These are phyloP conservation scores for Galerucella nymphaeae DNA, from an alignment of 2,888 invertebrate genomes.

Conservation along the genomic window DNA sequence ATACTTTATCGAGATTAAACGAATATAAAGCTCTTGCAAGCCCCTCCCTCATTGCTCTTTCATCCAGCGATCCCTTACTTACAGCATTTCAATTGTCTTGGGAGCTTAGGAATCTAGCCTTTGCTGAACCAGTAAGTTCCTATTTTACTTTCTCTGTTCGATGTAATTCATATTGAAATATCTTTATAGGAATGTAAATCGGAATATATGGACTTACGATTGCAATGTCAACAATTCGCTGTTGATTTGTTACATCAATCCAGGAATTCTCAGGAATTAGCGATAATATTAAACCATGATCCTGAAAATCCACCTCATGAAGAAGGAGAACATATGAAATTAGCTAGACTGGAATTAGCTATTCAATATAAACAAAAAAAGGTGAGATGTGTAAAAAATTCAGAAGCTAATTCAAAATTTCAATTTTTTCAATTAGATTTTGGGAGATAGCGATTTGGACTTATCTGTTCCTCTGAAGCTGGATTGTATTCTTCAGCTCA, in stretches of 20 bases:
- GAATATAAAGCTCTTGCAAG: slow-evolving; percentile 93
- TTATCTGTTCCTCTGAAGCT: no score
- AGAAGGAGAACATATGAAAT: slow-evolving; percentile 84
- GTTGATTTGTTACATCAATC: slow-evolving; percentile 92
- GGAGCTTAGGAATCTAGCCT: slow-evolving; percentile 90
- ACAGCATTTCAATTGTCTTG: slow-evolving; percentile 96
- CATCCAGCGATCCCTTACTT: slow-evolving; percentile 91
- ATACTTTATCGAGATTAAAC: slow-evolving; percentile 90
- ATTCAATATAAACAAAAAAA: slow-evolving; percentile 95
- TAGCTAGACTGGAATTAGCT: slow-evolving; percentile 88
- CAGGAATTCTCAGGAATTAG: slow-evolving; percentile 91
- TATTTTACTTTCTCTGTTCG: not conserved
- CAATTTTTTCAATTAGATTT: no score
- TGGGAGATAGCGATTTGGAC: no score
- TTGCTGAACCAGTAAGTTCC: slow-evolving; percentile 79
- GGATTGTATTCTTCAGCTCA: no score
- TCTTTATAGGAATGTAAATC: slow-evolving; percentile 81
- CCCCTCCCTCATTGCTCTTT: slow-evolving; percentile 92
- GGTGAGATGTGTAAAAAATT: slow-evolving; percentile 66
- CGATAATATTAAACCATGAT: slow-evolving; percentile 93
- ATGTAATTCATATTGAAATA: not conserved
- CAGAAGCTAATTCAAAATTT: no score
- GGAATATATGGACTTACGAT: slow-evolving; percentile 88
- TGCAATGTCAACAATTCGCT: slow-evolving; percentile 90
- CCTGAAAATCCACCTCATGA: slow-evolving; percentile 77